Conservation (phyloP, 2,113 vertebrate genomes). For the Hypocryptadius cinnamomeus region DNA sequence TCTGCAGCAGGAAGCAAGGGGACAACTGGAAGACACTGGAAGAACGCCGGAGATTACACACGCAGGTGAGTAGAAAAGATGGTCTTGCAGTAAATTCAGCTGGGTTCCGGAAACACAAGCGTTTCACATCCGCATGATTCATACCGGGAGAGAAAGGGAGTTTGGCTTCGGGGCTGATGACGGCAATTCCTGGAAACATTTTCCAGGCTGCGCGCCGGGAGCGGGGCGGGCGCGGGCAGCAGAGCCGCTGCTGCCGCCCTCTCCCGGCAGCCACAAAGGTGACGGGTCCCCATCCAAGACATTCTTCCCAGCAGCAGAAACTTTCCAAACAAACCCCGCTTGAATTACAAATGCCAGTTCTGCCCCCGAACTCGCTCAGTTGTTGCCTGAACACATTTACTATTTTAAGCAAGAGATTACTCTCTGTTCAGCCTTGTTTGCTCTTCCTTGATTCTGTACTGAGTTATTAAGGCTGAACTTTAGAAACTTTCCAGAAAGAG, state of each 20-base stretch:
- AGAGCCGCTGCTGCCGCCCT: not conserved
- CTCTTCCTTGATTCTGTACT: not conserved
- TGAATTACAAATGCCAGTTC: not conserved
- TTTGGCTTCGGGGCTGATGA: not conserved
- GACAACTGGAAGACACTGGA: not conserved
- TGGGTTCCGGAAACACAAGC: not conserved
- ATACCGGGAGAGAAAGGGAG: not conserved
- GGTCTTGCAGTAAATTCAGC: not conserved
- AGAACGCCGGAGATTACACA: not conserved
- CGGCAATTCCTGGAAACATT: not conserved
- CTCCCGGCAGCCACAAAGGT: conserved; percentile 9
- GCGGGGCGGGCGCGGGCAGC: not conserved
- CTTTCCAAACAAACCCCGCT: not conserved
- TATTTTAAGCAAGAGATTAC: not conserved
- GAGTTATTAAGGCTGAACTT: not conserved
- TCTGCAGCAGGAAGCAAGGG: not conserved
- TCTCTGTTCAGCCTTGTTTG: not conserved
- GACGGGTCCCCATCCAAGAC: not conserved
- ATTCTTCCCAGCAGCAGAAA: not conserved
- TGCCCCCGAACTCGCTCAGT: not conserved
- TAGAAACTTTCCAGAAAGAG: not conserved
- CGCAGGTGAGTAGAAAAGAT: not conserved
- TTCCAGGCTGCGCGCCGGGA: not conserved
- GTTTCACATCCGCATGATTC: not conserved
- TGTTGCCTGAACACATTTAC: not conserved